phyloP scores from a whole-genome alignment of 2,113 vertebrate species.

The Morone chrysops region DNA sequence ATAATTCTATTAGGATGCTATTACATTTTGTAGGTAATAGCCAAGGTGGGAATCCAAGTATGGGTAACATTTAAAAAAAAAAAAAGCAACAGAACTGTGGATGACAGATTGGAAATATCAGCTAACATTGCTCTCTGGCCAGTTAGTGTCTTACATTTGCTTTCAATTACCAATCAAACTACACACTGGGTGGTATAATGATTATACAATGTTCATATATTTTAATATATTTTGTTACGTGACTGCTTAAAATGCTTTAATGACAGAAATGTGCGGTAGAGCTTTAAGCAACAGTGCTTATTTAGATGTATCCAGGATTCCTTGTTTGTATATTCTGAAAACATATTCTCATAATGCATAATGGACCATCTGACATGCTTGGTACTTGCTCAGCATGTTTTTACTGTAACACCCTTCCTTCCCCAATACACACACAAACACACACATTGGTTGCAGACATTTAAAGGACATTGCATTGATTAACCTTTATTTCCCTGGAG shows the following conservation, averaged over 20 bases:
- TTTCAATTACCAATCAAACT: not conserved
- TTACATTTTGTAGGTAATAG: constrained; percentile 12
- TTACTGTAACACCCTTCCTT: not conserved
- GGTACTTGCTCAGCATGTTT: constrained; percentile 28
- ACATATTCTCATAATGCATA: constrained; percentile 15
- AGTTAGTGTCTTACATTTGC: not conserved
- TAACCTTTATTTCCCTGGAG: constrained; percentile 53
- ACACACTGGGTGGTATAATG: not conserved
- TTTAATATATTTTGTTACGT: not conserved
- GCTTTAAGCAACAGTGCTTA: not conserved
- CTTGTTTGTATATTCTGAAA: constrained; percentile 4
- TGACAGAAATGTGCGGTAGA: not conserved
- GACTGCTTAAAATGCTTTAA: not conserved
- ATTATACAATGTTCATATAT: not conserved
- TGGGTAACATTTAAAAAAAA: not conserved
- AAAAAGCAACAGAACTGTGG: not conserved
- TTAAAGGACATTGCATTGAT: constrained; percentile 47
- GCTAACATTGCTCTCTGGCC: not conserved
- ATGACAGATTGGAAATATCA: not conserved
- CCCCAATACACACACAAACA: not conserved
- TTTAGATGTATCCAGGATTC: not conserved
- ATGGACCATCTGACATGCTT: not conserved
- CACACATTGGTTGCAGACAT: not conserved
- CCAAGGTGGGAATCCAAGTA: not conserved
- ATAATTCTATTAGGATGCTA: not conserved